Percentiles rank a stretch among this genome's conserved stretches.
Evolutionary conservation across 2,113 vertebrate genomes (phyloP).

Genomic region (Cyphomyrus plagiostoma): DNA sequence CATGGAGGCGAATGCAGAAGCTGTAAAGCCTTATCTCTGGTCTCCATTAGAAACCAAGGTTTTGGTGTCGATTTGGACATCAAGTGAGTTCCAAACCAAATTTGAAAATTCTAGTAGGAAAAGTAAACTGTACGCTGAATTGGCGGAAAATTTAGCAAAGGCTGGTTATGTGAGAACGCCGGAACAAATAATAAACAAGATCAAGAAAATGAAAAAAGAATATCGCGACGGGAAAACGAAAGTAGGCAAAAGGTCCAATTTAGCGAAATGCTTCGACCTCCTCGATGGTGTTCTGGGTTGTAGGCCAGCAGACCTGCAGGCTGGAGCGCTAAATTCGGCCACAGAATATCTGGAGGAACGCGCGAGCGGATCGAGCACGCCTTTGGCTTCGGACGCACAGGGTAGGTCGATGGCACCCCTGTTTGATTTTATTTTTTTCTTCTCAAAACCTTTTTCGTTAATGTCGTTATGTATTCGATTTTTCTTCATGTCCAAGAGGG

Average conservation of each 20-base stretch:
- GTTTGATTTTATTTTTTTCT: not conserved
- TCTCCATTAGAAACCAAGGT: not conserved
- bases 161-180: not conserved
- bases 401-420: not conserved
- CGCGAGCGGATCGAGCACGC: not conserved
- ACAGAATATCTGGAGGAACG: not conserved
- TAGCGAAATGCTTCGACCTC: not conserved
- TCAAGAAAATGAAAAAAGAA: slow-evolving; percentile 1
- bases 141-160: not conserved
- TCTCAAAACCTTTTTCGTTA: not conserved
- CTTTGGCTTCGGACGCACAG: not conserved
- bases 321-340: not conserved
- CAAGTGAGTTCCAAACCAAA: not conserved
- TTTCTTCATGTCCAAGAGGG: not conserved
- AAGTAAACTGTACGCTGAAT: not conserved
- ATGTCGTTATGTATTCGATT: not conserved
- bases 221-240: not conserved
- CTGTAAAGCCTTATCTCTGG: not conserved
- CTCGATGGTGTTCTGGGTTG: not conserved
- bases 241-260: not conserved
- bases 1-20: not conserved
- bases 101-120: not conserved
- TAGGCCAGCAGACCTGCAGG: not conserved
- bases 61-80: not conserved
- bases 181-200: not conserved